phyloP scores from a whole-genome alignment of 2,888 invertebrate species.

The Athetis lepigone region DNA sequence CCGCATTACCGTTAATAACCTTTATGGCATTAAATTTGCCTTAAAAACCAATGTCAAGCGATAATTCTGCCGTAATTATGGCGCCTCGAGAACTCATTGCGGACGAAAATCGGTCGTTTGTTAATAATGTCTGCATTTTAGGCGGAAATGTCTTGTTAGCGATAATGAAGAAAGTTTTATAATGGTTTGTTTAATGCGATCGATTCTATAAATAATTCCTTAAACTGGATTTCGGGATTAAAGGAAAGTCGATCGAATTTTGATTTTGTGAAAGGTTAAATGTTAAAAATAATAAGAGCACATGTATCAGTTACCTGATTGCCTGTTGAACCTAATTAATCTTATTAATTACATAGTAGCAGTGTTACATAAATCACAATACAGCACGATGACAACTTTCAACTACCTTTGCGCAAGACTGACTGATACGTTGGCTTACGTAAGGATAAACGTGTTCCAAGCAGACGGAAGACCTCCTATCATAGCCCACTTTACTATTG shows the following conservation, averaged over 20 bases:
- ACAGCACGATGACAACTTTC: slow-evolving; percentile 66
- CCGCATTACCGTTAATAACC: slow-evolving; percentile 82
- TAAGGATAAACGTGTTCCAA: slow-evolving; percentile 51
- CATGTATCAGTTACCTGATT: background rate
- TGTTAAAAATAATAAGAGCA: slow-evolving; percentile 4
- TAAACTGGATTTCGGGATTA: slow-evolving; percentile 15
- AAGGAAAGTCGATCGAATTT: slow-evolving; percentile 1
- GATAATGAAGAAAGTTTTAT: slow-evolving; percentile 46
- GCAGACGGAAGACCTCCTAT: slow-evolving; percentile 35
- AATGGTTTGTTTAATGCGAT: slow-evolving; percentile 9
- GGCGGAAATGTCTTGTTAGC: slow-evolving; percentile 41
- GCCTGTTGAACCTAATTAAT: slow-evolving; percentile 43
- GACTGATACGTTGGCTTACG: slow-evolving; percentile 55
- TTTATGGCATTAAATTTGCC: slow-evolving; percentile 74
- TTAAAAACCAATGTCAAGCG: slow-evolving; percentile 75
- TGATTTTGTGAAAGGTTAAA: slow-evolving; percentile 14
- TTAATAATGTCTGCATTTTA: slow-evolving; percentile 67
- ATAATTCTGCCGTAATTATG: slow-evolving; percentile 74
- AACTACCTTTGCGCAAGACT: slow-evolving; percentile 62
- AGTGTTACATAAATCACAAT: slow-evolving; percentile 57
- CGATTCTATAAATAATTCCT: slow-evolving; percentile 27
- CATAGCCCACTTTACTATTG: slow-evolving; percentile 48
- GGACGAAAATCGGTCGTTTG: slow-evolving; percentile 70
- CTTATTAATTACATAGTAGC: slow-evolving; percentile 41
- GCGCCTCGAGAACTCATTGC: slow-evolving; percentile 70